These are phyloP conservation scores for Podarcis raffonei DNA, from an alignment of 2,113 vertebrate species.

Conservation along the genomic window DNA sequence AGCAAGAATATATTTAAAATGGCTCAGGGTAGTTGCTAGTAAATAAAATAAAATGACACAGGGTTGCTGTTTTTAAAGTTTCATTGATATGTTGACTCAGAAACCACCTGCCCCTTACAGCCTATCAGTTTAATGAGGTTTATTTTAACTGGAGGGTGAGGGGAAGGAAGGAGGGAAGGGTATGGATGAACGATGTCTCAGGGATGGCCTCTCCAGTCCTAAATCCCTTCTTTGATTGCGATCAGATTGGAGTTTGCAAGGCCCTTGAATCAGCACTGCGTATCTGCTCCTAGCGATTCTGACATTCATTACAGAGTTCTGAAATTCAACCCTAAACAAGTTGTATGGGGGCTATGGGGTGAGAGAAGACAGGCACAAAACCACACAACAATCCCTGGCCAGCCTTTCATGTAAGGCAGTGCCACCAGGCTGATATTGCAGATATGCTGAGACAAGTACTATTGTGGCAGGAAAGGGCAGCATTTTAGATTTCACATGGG, in stretches of 20 bases:
- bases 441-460: neutral
- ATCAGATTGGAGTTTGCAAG: neutral
- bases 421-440: neutral
- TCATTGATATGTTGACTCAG: constrained; percentile 1
- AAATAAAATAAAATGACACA: neutral
- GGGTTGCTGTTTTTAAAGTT: constrained; percentile 4
- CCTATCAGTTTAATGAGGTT: neutral
- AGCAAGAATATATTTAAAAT: neutral
- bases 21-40: neutral
- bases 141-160: neutral
- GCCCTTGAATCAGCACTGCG: neutral
- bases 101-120: neutral
- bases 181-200: neutral
- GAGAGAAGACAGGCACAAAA: neutral
- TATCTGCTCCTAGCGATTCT: neutral
- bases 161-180: neutral
- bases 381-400: neutral
- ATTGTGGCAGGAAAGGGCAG: neutral
- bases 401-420: neutral
- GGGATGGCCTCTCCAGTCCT: neutral
- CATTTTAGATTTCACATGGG: neutral
- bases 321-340: neutral
- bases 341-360: no score
- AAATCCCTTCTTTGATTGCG: neutral
- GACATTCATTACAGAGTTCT: neutral